A percentile compares a stretch with the other conserved stretches of the same genome.
Evolutionary conservation across 2,113 vertebrate species (phyloP).

Genomic region (Syrrhaptes paradoxus): DNA sequence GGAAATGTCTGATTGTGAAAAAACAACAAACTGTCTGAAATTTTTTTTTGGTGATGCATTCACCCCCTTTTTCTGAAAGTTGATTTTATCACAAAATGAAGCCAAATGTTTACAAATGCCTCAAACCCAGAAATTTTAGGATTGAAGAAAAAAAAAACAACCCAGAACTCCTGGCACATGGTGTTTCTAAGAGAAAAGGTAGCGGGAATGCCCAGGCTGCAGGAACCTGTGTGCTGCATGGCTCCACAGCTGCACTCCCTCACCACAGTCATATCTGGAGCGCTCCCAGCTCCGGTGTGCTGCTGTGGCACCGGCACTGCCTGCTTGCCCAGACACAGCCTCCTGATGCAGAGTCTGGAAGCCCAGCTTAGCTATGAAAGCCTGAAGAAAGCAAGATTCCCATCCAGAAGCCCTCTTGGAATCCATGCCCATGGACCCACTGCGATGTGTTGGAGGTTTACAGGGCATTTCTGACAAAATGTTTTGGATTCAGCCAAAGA

Average conservation of each 20-base stretch:
- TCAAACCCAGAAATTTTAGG: background rate
- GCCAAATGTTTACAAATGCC: background rate
- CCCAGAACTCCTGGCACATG: background rate
- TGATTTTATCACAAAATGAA: background rate
- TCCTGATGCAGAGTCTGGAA: background rate
- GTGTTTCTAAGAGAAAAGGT: background rate
- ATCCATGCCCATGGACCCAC: fast-evolving
- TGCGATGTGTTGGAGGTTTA: background rate
- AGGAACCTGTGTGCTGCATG: background rate
- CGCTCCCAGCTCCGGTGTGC: background rate
- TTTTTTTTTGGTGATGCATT: background rate
- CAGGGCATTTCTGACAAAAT: background rate
- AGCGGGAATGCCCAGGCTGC: background rate
- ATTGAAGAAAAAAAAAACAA: background rate
- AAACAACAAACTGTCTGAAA: background rate
- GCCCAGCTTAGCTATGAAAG: background rate
- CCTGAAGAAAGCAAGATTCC: background rate
- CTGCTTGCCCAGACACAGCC: background rate
- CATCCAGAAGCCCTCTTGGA: background rate
- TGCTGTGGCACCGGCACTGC: background rate
- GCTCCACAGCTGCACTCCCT: background rate
- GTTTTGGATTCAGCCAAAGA: background rate
- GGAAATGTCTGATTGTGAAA: background rate
- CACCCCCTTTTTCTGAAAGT: background rate
- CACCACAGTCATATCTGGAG: background rate